These are phyloP conservation scores for Chiridota heheva DNA, from an alignment of 35 echinoderm and acorn worm genomes.

Conservation along the genomic window DNA sequence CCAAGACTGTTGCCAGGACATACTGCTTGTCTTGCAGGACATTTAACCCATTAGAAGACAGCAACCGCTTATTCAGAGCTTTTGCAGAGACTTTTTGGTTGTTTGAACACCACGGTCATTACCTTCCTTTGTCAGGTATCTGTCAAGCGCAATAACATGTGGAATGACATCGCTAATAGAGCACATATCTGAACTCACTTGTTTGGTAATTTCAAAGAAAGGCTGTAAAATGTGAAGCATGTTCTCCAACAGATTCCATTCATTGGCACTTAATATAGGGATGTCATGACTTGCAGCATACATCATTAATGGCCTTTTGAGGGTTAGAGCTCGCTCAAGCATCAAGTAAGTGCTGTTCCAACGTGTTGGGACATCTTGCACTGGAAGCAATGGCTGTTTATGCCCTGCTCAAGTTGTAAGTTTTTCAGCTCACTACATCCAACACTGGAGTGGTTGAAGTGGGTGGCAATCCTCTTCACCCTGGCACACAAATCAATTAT, in stretches of 20 bases:
- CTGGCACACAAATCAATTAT: slow-evolving; percentile 18
- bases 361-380: slow-evolving; percentile 12
- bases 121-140: neutral
- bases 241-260: slow-evolving; percentile 21
- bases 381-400: neutral
- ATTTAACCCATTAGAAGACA: neutral
- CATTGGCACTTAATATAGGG: slow-evolving; percentile 10
- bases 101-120: slow-evolving; percentile 11
- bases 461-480: slow-evolving; percentile 1
- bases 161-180: neutral
- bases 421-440: slow-evolving; percentile 2
- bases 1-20: neutral
- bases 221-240: no score
- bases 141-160: neutral
- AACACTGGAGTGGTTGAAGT: slow-evolving; percentile 14
- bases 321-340: neutral
- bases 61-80: neutral
- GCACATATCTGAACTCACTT: slow-evolving; percentile 1
- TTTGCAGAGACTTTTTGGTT: neutral
- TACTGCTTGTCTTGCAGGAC: neutral
- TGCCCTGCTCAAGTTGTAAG: slow-evolving; percentile 16
- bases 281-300: slow-evolving; percentile 19
- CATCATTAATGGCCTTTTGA: neutral
- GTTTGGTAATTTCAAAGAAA: slow-evolving; percentile 22
- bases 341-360: slow-evolving; percentile 36